Evolutionary conservation across 2,888 invertebrate genomes (phyloP).

Genomic region (Lochmaea crataegi): DNA sequence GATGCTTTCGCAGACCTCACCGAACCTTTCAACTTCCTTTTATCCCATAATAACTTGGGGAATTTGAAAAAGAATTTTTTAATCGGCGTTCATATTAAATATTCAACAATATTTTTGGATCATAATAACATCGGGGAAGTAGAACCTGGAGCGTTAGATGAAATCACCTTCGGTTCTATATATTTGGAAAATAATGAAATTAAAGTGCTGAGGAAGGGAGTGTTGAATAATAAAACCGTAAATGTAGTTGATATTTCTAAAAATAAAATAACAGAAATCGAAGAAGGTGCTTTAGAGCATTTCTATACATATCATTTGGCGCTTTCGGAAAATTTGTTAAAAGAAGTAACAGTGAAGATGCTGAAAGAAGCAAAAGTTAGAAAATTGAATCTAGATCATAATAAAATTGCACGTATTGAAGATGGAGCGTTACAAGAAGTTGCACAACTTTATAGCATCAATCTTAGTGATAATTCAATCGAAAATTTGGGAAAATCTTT

Average conservation of each 20-base stretch:
- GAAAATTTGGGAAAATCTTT: neutral
- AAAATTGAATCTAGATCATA: neutral
- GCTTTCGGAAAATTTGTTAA: neutral
- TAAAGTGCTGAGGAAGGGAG: neutral
- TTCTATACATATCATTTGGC: neutral
- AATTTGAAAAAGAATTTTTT: neutral
- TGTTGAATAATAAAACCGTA: neutral
- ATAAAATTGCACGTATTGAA: neutral
- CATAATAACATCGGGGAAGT: neutral
- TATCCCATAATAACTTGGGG: neutral
- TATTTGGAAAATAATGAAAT: neutral
- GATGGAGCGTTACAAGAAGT: neutral
- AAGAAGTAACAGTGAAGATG: neutral
- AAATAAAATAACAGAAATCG: neutral
- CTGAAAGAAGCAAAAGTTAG: neutral
- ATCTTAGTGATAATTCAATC: neutral
- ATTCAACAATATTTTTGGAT: neutral
- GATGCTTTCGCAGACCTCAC: neutral
- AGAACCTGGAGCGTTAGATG: neutral
- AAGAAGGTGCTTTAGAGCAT: neutral
- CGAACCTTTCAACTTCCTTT: neutral
- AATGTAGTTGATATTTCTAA: neutral
- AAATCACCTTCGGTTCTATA: neutral
- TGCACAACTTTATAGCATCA: neutral
- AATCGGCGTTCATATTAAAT: neutral